Conservation (phyloP, 2,888 invertebrate species). For the Leptodirus hochenwartii region DNA sequence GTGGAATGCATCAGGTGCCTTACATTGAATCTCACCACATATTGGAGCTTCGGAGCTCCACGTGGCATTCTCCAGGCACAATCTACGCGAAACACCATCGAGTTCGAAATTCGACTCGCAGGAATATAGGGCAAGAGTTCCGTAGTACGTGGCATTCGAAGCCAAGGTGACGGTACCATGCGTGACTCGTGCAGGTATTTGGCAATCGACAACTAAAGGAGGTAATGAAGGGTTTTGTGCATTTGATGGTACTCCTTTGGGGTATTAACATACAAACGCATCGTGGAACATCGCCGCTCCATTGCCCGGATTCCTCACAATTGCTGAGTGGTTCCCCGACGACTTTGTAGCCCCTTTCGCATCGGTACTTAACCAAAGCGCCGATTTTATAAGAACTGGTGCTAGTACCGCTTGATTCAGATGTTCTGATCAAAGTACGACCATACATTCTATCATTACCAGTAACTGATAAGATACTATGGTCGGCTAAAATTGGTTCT, state of each 20-base stretch:
- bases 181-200: constrained; percentile 48
- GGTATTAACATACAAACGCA: constrained; percentile 63
- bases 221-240: neutral
- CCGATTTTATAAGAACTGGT: constrained; percentile 72
- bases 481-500: constrained; percentile 65
- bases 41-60: constrained; percentile 72
- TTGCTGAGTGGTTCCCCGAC: constrained; percentile 69
- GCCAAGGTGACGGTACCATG: constrained; percentile 64
- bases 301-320: constrained; percentile 69
- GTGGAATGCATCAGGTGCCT: constrained; percentile 44
- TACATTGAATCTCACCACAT: constrained; percentile 73
- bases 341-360: constrained; percentile 78
- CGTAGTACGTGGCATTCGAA: constrained; percentile 78
- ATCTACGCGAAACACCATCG: constrained; percentile 62
- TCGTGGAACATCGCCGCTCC: constrained; percentile 68
- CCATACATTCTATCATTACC: constrained; percentile 84
- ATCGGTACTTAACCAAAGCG: constrained; percentile 72
- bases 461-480: constrained; percentile 74
- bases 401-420: constrained; percentile 35
- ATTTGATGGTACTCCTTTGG: neutral
- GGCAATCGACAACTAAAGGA: constrained; percentile 67
- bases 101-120: constrained; percentile 66
- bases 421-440: constrained; percentile 59
- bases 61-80: constrained; percentile 76
- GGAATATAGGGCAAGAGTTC: constrained; percentile 68